Conservation (phyloP, 2,797 vertebrate species). For the Peromyscus nudipes region DNA sequence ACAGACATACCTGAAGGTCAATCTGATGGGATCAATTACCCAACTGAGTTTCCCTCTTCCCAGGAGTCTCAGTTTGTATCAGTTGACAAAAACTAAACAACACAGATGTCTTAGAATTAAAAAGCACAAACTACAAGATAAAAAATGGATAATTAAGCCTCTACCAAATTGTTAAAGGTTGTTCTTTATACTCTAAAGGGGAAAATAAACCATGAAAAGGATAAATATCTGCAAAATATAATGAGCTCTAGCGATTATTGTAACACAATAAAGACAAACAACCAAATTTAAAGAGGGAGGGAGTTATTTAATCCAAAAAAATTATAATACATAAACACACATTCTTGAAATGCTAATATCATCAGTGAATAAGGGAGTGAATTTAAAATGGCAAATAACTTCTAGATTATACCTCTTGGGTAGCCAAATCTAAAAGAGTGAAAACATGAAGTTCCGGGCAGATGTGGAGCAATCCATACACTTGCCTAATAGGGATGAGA, state of each 20-base stretch:
- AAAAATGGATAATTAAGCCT: not conserved
- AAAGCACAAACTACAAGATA: not conserved
- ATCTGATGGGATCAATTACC: not conserved
- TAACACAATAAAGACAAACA: not conserved
- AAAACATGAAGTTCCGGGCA: not conserved
- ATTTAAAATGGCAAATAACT: not conserved
- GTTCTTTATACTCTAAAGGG: not conserved
- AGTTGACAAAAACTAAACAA: not conserved
- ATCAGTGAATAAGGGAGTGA: not conserved
- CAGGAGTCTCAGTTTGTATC: not conserved
- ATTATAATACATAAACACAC: not conserved
- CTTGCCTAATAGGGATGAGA: not conserved
- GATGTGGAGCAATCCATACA: not conserved
- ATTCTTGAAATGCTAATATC: not conserved
- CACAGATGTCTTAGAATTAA: not conserved
- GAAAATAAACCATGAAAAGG: not conserved
- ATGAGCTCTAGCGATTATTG: not conserved
- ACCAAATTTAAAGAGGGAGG: not conserved
- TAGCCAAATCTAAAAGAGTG: not conserved
- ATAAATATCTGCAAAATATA: conserved; percentile 39
- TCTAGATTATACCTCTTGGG: not conserved
- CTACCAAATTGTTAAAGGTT: conserved; percentile 12
- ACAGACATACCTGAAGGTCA: not conserved
- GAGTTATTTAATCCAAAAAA: conserved; percentile 14
- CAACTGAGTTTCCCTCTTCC: not conserved